Evolutionary conservation across 2,797 vertebrate species (phyloP).

Genomic region (Diplodus puntazzo): DNA sequence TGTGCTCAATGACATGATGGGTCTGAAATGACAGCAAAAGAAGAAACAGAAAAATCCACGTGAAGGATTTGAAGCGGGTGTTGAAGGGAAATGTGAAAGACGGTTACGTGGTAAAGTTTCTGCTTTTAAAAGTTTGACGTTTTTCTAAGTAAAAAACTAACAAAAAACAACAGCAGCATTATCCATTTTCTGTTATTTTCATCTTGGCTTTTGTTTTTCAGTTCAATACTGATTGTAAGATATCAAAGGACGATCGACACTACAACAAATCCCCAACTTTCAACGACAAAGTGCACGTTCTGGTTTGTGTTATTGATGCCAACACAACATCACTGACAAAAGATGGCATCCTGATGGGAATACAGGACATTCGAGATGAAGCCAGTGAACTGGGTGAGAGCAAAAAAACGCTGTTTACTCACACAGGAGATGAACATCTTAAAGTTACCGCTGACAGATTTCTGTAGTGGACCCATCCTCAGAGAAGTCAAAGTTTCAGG

Average conservation of each 20-base stretch:
- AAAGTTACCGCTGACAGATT: too few relatives aligned
- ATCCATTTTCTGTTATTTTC: too few relatives aligned
- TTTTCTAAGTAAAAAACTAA: too few relatives aligned
- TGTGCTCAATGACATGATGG: slow-evolving; percentile 40
- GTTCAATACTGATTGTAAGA: background rate
- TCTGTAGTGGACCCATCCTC: too few relatives aligned
- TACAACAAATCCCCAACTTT: background rate
- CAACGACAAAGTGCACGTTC: slow-evolving; percentile 33
- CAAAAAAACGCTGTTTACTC: background rate
- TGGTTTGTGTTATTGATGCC: slow-evolving; percentile 31
- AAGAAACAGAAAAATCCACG: background rate
- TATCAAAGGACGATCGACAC: accelerated
- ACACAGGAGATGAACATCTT: too few relatives aligned
- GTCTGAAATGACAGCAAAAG: background rate
- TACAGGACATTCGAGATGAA: accelerated
- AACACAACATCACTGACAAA: accelerated
- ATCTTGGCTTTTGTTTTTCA: slow-evolving; percentile 1
- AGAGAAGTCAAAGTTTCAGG: too few relatives aligned
- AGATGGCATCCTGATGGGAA: accelerated
- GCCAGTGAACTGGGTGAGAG: slow-evolving; percentile 14
- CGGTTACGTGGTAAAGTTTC: background rate
- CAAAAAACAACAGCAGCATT: background rate
- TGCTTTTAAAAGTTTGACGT: background rate
- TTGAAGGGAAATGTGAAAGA: slow-evolving; percentile 28
- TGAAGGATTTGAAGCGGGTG: slow-evolving; percentile 15